phyloP scores from a whole-genome alignment of 2,797 vertebrate genomes.

The Remorina albescens region DNA sequence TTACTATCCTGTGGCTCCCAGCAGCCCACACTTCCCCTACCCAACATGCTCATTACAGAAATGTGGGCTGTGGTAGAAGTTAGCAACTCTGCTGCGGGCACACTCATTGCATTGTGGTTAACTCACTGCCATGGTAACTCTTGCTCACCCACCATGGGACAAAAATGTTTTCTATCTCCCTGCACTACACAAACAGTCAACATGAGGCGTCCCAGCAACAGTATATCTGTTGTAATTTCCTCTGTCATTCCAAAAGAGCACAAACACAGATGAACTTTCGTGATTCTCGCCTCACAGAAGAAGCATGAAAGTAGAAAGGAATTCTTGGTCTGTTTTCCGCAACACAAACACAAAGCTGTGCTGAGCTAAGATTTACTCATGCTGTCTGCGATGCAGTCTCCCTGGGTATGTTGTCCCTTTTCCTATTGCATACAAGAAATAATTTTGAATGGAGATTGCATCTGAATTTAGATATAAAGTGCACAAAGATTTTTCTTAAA shows the following conservation, averaged over 20 bases:
- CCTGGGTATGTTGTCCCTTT: too few relatives aligned
- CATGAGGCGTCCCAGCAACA: slow-evolving; percentile 77
- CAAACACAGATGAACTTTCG: slow-evolving; percentile 59
- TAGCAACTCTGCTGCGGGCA: slow-evolving; percentile 85
- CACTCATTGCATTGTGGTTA: slow-evolving; percentile 90
- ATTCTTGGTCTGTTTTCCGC: not conserved
- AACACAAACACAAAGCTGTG: slow-evolving; percentile 1
- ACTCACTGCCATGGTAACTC: slow-evolving; percentile 91
- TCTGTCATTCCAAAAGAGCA: slow-evolving; percentile 55
- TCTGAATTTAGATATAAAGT: too few relatives aligned
- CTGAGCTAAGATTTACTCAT: not conserved
- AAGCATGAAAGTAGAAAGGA: slow-evolving; percentile 16
- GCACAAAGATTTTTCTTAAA: too few relatives aligned
- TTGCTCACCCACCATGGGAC: slow-evolving; percentile 86
- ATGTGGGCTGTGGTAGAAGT: slow-evolving; percentile 83
- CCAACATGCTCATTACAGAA: slow-evolving; percentile 81
- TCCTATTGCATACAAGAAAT: not conserved
- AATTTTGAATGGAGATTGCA: not conserved
- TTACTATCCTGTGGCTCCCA: slow-evolving; percentile 74
- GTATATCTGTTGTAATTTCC: slow-evolving; percentile 77
- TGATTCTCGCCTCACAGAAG: slow-evolving; percentile 14
- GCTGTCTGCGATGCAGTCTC: too few relatives aligned
- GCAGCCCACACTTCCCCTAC: slow-evolving; percentile 79
- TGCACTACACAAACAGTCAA: slow-evolving; percentile 89
- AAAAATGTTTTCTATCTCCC: slow-evolving; percentile 91